A percentile compares a stretch with the other conserved stretches of the same genome.
phyloP scores from a whole-genome alignment of 2,113 vertebrate genomes.

The Pseudorectes ferrugineus region DNA sequence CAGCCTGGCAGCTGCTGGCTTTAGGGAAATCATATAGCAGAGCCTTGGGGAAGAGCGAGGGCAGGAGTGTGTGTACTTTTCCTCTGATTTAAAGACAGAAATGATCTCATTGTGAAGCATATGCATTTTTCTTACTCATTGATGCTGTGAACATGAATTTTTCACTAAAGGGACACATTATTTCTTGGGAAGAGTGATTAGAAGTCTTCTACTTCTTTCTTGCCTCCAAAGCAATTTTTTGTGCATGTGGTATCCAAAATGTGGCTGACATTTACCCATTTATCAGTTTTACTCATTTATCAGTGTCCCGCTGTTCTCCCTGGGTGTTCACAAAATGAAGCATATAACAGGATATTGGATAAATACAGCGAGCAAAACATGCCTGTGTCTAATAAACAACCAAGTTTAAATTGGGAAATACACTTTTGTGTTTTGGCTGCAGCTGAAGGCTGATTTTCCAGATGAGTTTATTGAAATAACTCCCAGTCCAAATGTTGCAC shows the following conservation, averaged over 20 bases:
- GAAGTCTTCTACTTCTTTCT: background rate
- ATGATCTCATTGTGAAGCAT: rapidly evolving
- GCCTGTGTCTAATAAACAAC: background rate
- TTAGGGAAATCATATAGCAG: background rate
- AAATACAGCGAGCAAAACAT: background rate
- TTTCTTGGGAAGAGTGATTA: background rate
- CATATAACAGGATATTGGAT: background rate
- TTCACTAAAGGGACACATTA: rapidly evolving
- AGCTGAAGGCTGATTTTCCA: background rate
- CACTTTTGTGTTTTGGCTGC: background rate
- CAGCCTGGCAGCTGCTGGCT: background rate
- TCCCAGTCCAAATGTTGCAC: background rate
- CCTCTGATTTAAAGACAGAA: background rate
- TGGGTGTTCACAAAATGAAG: background rate
- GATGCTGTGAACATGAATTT: background rate
- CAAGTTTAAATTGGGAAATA: background rate
- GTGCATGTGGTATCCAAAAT: background rate
- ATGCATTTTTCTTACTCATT: background rate
- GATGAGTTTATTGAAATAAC: background rate
- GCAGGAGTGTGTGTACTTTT: background rate
- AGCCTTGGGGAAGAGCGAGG: background rate
- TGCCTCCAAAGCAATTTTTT: background rate
- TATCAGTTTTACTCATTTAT: background rate
- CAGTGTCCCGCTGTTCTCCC: background rate
- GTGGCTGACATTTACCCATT: background rate